phyloP scores from a whole-genome alignment of 2,888 invertebrate genomes.

The Nomada ferruginata region DNA sequence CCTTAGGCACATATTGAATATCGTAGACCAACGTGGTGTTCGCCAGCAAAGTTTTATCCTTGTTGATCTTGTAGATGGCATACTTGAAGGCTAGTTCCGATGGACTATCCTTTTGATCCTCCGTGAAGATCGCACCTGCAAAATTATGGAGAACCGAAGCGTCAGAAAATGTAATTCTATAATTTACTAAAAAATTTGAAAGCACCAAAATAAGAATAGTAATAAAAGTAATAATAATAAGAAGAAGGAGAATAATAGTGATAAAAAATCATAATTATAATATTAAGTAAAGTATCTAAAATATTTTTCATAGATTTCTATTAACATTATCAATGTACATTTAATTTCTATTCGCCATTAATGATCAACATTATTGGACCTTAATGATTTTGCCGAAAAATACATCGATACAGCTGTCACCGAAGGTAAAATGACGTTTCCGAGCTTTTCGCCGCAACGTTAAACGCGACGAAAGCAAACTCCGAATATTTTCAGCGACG shows the following conservation, averaged over 20 bases:
- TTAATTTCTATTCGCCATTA: too few relatives aligned
- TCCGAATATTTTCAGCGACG: background rate
- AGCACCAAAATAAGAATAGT: too few relatives aligned
- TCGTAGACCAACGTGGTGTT: constrained; percentile 96
- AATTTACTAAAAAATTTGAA: too few relatives aligned
- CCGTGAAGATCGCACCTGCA: constrained; percentile 95
- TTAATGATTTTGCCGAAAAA: background rate
- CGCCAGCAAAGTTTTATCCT: constrained; percentile 92
- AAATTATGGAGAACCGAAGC: constrained; percentile 33
- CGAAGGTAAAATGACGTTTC: constrained; percentile 59
- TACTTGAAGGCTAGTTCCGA: constrained; percentile 97
- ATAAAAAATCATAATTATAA: too few relatives aligned
- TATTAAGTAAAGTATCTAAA: too few relatives aligned
- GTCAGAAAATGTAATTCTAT: background rate
- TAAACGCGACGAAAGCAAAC: background rate
- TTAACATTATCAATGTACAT: too few relatives aligned
- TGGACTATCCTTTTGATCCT: constrained; percentile 94
- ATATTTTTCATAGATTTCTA: background rate
- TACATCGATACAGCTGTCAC: constrained; percentile 67
- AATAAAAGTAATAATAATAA: too few relatives aligned
- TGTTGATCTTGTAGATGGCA: constrained; percentile 96
- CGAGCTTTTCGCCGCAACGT: background rate
- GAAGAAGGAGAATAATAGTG: too few relatives aligned
- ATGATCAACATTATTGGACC: too few relatives aligned
- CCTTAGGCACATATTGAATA: constrained; percentile 94